Evolutionary conservation across 2,113 vertebrate genomes (phyloP).

Genomic region (Oreochromis aureus): DNA sequence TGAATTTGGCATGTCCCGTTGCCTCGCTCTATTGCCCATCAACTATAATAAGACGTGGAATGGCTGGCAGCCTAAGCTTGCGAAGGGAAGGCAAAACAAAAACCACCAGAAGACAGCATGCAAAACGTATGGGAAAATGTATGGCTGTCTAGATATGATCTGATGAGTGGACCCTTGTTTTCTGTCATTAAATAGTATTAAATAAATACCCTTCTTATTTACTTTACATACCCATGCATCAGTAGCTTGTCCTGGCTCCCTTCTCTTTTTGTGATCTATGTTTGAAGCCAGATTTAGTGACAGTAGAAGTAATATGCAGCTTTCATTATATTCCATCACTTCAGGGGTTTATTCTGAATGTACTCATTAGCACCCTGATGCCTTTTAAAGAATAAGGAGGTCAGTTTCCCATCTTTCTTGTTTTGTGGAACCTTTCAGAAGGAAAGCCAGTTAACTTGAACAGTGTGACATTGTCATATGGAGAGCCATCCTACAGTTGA

Average conservation of each 20-base stretch:
- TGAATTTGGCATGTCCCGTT: constrained; percentile 61
- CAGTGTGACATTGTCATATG: not conserved
- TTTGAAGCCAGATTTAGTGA: not conserved
- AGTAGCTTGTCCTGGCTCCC: not conserved
- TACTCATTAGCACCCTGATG: constrained; percentile 2
- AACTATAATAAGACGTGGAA: constrained; percentile 73
- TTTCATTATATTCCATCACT: not conserved
- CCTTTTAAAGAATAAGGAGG: constrained; percentile 19
- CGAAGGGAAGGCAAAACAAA: constrained; percentile 57
- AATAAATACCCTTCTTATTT: not conserved
- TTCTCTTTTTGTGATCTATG: not conserved
- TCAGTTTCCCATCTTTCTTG: constrained; percentile 7
- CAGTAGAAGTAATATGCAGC: not conserved
- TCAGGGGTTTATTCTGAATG: not conserved
- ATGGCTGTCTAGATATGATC: not conserved
- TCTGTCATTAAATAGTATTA: not conserved
- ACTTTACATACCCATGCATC: not conserved
- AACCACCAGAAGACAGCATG: constrained; percentile 13
- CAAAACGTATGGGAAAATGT: not conserved
- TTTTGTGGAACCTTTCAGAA: not conserved
- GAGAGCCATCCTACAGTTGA: constrained; percentile 48
- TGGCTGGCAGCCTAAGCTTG: constrained; percentile 61
- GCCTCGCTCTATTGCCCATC: constrained; percentile 41
- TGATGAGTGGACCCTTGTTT: not conserved
- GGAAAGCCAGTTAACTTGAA: not conserved